Conservation (phyloP, 2,888 invertebrate genomes). For the Perdita meconis region DNA sequence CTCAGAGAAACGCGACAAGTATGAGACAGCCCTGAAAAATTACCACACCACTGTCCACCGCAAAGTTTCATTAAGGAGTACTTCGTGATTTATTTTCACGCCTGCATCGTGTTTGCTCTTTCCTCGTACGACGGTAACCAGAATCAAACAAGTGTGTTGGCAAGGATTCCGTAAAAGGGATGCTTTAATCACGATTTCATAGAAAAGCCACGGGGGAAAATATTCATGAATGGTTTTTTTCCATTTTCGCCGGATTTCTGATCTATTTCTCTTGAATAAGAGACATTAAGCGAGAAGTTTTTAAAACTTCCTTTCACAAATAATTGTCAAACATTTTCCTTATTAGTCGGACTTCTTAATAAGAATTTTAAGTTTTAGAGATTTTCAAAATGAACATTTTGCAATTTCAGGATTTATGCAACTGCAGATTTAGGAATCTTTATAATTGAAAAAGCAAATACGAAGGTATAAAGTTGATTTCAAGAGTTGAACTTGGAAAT, state of each 20-base stretch:
- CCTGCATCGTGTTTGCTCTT: conserved; percentile 38
- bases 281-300: too few relatives aligned
- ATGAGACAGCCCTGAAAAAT: conserved; percentile 79
- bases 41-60: conserved; percentile 60
- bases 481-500: too few relatives aligned
- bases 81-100: conserved; percentile 78
- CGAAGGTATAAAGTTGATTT: too few relatives aligned
- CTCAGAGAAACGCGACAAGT: conserved; percentile 62
- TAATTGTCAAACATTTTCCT: too few relatives aligned
- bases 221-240: conserved; percentile 10
- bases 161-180: background rate
- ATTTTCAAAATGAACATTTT: too few relatives aligned
- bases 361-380: too few relatives aligned
- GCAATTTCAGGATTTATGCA: too few relatives aligned
- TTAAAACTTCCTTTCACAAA: too few relatives aligned
- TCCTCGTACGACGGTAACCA: background rate
- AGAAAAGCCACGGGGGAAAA: background rate
- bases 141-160: conserved; percentile 28
- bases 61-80: conserved; percentile 78
- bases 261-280: background rate
- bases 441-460: too few relatives aligned
- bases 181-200: background rate
- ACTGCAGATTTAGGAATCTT: too few relatives aligned
- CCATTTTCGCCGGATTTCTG: background rate
- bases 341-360: too few relatives aligned